Evolutionary conservation across 2,797 vertebrate genomes (phyloP), one percentile per base, ranked within the genome.

Genomic region (Zalophus californianus): DNA sequence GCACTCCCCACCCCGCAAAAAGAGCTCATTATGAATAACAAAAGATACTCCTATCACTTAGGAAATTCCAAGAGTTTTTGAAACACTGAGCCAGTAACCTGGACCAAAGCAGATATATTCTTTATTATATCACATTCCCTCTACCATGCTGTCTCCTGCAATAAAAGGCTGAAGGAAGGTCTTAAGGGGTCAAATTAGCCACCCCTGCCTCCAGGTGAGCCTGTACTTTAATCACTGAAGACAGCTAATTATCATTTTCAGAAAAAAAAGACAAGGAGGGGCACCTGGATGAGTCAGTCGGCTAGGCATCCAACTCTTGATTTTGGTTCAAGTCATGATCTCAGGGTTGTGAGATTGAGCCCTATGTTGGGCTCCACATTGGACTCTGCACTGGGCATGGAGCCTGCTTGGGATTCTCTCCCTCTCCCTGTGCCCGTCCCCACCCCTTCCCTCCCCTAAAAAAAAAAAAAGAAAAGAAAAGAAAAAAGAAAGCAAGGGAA

Each of bases 1-100:
- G 9, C 41, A 4, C 3, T 2, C 1, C 10, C 21, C 4, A 0
- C 14, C 32, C 29, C 6, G 7, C 23, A 20, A 50, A 5, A 68
- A 56, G 64, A 23, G 23, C 38, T 77, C 58, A 78, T 48, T 20
- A 66, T 48, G 44, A 85, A 48, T 41, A 62, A 62, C 12, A 9
- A 86, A 58, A 86, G 32, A 23, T 56, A 77, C 8, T 72, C 44
- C 29, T 48, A 23, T 70, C n/a, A 54, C 44, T 87, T 38, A 60
- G 50, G 73, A 52, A 60, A 79, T 83, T 23, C 50, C 56, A 68
- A 35, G 5, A 29, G 15, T 23, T 35, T 93, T 73, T 85, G 78
- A 89, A 91, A 77, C 32, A 20, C 27, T 25, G 18, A 15, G 12
- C 25, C 23, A 66, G 64, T 77, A 75, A 54, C 21, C 32, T 18